Percentiles rank a stretch among this genome's conserved stretches.
These are phyloP conservation scores for Phalera bucephala DNA, from an alignment of 2,888 invertebrate genomes.

Conservation along the genomic window DNA sequence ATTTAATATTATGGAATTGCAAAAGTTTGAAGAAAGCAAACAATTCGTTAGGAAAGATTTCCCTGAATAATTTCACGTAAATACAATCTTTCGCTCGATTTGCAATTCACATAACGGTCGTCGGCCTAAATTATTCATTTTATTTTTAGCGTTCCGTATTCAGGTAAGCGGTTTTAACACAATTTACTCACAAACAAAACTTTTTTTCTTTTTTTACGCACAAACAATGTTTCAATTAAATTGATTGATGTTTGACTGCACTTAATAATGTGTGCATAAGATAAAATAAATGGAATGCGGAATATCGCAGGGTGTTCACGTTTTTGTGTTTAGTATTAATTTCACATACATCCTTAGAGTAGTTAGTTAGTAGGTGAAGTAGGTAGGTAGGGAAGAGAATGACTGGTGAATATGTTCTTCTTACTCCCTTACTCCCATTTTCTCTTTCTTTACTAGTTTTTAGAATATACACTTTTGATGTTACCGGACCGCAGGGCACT, in stretches of 20 bases:
- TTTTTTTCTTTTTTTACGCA: too few species aligned
- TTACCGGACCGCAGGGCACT: too few species aligned
- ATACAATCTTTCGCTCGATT: slow-evolving; percentile 69
- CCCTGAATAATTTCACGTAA: slow-evolving; percentile 69
- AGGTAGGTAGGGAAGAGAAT: too few species aligned
- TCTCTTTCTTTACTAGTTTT: too few species aligned
- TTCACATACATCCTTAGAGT: too few species aligned
- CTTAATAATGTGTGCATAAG: slow-evolving; percentile 22
- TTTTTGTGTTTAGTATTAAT: too few species aligned
- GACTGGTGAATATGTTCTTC: too few species aligned
- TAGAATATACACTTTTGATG: too few species aligned
- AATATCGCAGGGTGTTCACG: not conserved
- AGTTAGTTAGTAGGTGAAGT: too few species aligned
- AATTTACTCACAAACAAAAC: slow-evolving; percentile 19
- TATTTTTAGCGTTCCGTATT: slow-evolving; percentile 42
- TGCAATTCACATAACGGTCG: slow-evolving; percentile 66
- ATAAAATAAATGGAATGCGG: slow-evolving; percentile 16
- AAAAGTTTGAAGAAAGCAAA: slow-evolving; percentile 66
- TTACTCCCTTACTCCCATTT: too few species aligned
- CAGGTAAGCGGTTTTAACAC: slow-evolving; percentile 31
- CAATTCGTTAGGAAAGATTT: slow-evolving; percentile 74
- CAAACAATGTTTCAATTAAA: slow-evolving; percentile 35
- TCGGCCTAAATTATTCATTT: slow-evolving; percentile 55
- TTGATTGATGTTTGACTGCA: slow-evolving; percentile 30
- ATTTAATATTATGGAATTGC: slow-evolving; percentile 51